These are phyloP conservation scores for Actinopyga echinites DNA, from an alignment of 53 echinoderm and acorn worm species.

Conservation along the genomic window DNA sequence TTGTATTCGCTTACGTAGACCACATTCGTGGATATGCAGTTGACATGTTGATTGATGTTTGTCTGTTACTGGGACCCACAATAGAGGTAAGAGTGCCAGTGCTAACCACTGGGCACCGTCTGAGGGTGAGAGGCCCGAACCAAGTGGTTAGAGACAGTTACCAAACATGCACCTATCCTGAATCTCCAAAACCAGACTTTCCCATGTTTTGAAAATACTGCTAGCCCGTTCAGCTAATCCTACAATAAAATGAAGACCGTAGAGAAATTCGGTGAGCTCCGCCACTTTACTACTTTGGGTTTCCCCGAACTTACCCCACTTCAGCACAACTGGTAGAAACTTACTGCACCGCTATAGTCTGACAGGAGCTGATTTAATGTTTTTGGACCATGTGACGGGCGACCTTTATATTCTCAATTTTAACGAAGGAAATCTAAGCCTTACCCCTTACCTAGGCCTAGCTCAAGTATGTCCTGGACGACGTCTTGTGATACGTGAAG, in stretches of 20 bases:
- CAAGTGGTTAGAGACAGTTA: not conserved
- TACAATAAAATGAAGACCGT: conserved; percentile 63
- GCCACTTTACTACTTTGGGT: not conserved
- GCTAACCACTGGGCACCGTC: no score
- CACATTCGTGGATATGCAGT: no score
- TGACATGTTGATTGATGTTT: no score
- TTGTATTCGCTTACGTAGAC: no score
- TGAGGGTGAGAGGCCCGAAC: no score
- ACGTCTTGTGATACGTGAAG: not conserved
- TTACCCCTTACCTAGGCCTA: not conserved
- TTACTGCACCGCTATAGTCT: conserved; percentile 43
- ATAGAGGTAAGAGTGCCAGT: no score
- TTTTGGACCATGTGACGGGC: conserved; percentile 52
- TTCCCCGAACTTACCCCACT: not conserved
- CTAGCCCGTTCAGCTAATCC: conserved; percentile 51
- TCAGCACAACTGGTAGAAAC: conserved; percentile 10
- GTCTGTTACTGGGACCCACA: no score
- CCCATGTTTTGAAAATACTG: conserved; percentile 31
- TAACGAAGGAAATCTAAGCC: not conserved
- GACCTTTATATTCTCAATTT: conserved; percentile 43
- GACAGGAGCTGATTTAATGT: conserved; percentile 47
- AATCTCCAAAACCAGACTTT: conserved; percentile 10
- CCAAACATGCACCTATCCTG: not conserved
- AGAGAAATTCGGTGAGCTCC: conserved; percentile 46
- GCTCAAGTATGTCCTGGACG: not conserved